Evolutionary conservation across 2,797 vertebrate species (phyloP), one percentile per base, ranked within the genome.

Genomic region (Danio kyathit): DNA sequence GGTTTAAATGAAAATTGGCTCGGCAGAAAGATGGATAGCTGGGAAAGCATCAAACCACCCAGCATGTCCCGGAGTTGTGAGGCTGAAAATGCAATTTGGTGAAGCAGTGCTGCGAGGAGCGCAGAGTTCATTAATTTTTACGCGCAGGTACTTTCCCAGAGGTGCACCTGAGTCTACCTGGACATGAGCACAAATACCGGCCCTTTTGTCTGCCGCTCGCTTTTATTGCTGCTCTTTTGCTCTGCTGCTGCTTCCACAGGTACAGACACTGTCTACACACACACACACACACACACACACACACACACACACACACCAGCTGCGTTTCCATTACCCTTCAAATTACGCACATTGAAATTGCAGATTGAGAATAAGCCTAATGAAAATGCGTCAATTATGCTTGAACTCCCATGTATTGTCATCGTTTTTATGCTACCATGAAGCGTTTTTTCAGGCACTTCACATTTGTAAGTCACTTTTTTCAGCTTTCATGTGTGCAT

Each of bases 111-210:
- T 90, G 89, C 83, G 87, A 87, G 93, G 94, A 90, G 93, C 96
- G 96, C 96, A 95, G 94, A 96, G 95, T 95, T 97, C 96, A 95
- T 97, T 96, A 96, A 97, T 96, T 96, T 97, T 97, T 96, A 97
- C 94, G 93, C 91, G 85, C 92, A 96, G 94, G 94, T 96, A 95
- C 93, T 96, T 95, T 96, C 93, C 94, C 93, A 94, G 93, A 94
- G 94, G 92, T 94, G 94, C 93, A 92, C 72, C 83, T 93, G 93
- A 93, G 94, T 94, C 93, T 94, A 92, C 94, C 93, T 94, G 94
- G 94, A 93, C 95, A 93, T 93, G 92, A 95, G 90, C 95, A 91
- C 94, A 94, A 93, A 93, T 94, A 88, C 85, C 8, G 49, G 69
- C 71, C 67, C 67, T n/a, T 48, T 65, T 52, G 56, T 63, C 66